Percentiles rank a stretch among this genome's conserved stretches.
Conservation (phyloP, 2,797 vertebrate species). For the Hirundo rustica region DNA sequence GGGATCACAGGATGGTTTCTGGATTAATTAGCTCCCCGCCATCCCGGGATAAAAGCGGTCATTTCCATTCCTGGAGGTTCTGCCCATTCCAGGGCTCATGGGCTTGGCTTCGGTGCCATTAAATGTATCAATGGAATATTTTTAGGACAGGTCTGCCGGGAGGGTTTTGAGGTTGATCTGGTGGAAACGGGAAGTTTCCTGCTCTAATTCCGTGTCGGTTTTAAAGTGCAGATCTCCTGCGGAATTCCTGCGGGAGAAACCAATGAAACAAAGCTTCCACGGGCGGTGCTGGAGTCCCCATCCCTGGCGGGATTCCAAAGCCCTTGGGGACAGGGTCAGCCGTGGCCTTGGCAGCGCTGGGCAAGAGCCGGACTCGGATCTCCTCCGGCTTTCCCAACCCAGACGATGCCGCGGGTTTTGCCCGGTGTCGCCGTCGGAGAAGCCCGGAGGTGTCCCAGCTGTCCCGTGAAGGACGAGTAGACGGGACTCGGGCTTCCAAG, state of each 20-base stretch:
- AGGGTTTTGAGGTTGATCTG: not conserved
- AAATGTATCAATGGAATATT: not conserved
- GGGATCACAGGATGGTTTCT: not conserved
- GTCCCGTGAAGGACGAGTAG: not conserved
- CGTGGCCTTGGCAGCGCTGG: not conserved
- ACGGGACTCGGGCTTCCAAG: not conserved
- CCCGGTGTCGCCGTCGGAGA: not conserved
- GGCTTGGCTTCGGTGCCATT: not conserved
- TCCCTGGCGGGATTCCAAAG: no score
- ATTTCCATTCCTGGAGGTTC: not conserved
- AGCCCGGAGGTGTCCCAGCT: not conserved
- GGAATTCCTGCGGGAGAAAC: not conserved
- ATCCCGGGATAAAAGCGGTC: not conserved
- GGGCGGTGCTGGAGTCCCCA: rapidly evolving
- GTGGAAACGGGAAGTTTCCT: not conserved
- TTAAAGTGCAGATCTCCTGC: not conserved
- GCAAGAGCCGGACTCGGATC: rapidly evolving
- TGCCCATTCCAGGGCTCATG: rapidly evolving
- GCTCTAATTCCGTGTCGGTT: not conserved
- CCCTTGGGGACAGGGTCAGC: not conserved
- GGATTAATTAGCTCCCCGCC: not conserved
- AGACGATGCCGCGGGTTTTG: not conserved
- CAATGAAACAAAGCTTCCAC: not conserved
- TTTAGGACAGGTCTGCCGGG: not conserved
- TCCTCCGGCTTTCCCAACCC: not conserved